A percentile compares a stretch with the other conserved stretches of the same genome.
Conservation (phyloP, 2,797 vertebrate species). For the Rhyacichthys aspro region DNA sequence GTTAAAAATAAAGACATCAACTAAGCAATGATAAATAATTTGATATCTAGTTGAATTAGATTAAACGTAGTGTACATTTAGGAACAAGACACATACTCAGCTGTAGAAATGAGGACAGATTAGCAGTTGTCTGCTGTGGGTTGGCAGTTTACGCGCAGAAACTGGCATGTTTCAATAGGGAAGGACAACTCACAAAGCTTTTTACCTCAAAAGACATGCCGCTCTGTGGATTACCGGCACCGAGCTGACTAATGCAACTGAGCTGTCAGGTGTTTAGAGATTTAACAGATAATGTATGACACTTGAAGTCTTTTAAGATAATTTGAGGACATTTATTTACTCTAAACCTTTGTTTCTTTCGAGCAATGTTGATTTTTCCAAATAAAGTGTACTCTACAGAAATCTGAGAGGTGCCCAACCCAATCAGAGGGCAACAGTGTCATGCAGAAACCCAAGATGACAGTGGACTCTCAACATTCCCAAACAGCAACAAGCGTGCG, state of each 20-base stretch:
- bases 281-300: slow-evolving; percentile 58
- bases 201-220: slow-evolving; percentile 66
- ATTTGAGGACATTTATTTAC: slow-evolving; percentile 17
- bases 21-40: no score
- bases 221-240: slow-evolving; percentile 66
- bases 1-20: no score
- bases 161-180: slow-evolving; percentile 28
- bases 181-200: slow-evolving; percentile 44
- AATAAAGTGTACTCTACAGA: slow-evolving; percentile 9
- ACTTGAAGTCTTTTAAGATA: slow-evolving; percentile 25
- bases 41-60: no score
- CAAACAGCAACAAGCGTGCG: slow-evolving; percentile 56
- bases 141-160: slow-evolving; percentile 37
- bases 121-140: slow-evolving; percentile 35
- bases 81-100: not conserved
- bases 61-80: no score
- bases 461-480: slow-evolving; percentile 51
- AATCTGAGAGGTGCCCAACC: slow-evolving; percentile 5
- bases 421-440: slow-evolving; percentile 31
- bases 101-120: slow-evolving; percentile 11
- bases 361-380: not conserved
- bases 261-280: slow-evolving; percentile 66
- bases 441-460: slow-evolving; percentile 44
- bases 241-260: slow-evolving; percentile 69
- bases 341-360: not conserved